phyloP scores from a whole-genome alignment of 2,113 vertebrate species.

The Emydocephalus ijimae region DNA sequence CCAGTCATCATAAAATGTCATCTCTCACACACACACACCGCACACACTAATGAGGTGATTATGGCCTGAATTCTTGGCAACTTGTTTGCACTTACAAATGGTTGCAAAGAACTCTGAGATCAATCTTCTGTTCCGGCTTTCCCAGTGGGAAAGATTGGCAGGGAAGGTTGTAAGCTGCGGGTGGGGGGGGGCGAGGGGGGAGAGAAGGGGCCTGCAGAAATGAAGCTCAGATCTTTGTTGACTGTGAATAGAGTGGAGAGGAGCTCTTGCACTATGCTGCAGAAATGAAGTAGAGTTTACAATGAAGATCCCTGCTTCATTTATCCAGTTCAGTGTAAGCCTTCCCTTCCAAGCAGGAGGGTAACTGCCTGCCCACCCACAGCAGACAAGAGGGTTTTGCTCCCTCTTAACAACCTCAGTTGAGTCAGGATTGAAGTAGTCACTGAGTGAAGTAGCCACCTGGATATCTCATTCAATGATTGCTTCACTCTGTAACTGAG shows the following conservation, averaged over 20 bases:
- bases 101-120: neutral
- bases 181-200: no score
- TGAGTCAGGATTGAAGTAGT: neutral
- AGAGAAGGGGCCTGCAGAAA: neutral
- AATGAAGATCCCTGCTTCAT: neutral
- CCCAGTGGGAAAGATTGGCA: neutral
- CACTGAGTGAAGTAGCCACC: neutral
- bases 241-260: neutral
- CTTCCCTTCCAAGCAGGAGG: neutral
- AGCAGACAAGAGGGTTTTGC: neutral
- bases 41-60: no score
- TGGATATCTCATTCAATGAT: neutral
- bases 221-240: neutral
- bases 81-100: neutral
- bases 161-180: neutral
- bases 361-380: neutral
- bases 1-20: no score
- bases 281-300: neutral
- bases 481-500: neutral
- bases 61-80: neutral
- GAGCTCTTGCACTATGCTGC: neutral
- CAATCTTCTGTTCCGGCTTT: neutral
- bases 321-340: neutral
- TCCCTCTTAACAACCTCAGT: neutral
- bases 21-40: no score